These are phyloP conservation scores for Thalassaphorura encarpata DNA, from an alignment of 1,140 invertebrate species.

Conservation along the genomic window DNA sequence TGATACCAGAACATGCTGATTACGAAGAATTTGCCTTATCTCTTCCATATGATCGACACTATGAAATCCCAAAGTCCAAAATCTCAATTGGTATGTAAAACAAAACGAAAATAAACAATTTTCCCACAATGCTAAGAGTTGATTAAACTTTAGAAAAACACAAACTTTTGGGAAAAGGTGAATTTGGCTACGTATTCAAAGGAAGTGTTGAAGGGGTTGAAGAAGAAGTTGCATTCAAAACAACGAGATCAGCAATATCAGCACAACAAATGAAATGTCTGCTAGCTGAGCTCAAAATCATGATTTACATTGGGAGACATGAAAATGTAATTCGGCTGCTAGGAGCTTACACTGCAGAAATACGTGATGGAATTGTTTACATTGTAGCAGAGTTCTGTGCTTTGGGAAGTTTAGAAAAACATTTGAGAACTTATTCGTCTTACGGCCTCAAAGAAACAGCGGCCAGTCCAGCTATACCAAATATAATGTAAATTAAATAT, in stretches of 20 bases:
- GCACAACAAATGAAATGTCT: not conserved
- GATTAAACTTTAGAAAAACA: too few relatives aligned
- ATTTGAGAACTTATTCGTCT: not conserved
- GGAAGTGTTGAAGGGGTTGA: not conserved
- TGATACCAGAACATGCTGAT: too few relatives aligned
- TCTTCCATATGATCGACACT: too few relatives aligned
- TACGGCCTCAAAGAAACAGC: too few relatives aligned
- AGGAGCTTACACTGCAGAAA: conserved; percentile 3
- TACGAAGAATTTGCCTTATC: too few relatives aligned
- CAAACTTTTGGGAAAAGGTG: conserved; percentile 1
- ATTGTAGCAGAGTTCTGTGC: conserved; percentile 1
- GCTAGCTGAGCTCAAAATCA: conserved; percentile 7
- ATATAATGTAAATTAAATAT: too few relatives aligned
- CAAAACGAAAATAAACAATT: too few relatives aligned
- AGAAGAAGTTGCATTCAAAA: conserved; percentile 13
- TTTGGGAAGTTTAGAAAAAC: not conserved
- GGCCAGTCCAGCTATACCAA: too few relatives aligned
- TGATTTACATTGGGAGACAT: not conserved
- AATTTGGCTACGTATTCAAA: conserved; percentile 14
- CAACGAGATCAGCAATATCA: not conserved
- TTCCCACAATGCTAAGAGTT: too few relatives aligned
- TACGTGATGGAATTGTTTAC: not conserved
- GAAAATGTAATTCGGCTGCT: not conserved
- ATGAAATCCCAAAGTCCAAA: too few relatives aligned
- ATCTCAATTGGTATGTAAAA: too few relatives aligned